phyloP scores from a whole-genome alignment of 2,797 vertebrate genomes.

The Acanthis flammea region DNA sequence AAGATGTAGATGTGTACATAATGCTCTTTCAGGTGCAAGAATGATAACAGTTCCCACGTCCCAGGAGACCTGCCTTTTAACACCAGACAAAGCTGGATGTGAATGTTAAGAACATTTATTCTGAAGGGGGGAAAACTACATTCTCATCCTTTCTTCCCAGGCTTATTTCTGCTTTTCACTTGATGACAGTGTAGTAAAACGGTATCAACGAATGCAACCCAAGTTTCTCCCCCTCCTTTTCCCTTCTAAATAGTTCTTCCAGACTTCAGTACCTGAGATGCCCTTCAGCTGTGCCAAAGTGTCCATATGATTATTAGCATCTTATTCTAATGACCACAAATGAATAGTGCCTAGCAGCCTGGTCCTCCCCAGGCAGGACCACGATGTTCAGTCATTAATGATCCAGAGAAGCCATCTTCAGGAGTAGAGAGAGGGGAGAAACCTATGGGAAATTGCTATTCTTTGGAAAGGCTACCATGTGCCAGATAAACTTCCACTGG shows the following conservation, averaged over 20 bases:
- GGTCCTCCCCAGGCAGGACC: background rate
- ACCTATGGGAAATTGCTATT: background rate
- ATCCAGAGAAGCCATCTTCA: background rate
- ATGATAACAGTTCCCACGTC: constrained; percentile 32
- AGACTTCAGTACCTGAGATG: background rate
- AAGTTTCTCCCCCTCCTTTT: background rate
- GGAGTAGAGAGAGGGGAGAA: background rate
- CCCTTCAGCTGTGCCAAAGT: background rate
- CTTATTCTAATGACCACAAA: background rate
- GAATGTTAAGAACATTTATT: background rate
- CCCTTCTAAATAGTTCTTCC: background rate
- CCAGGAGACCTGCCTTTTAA: background rate
- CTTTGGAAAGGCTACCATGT: background rate
- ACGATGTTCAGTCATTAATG: background rate
- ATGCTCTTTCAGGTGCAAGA: constrained; percentile 41
- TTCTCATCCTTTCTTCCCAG: background rate
- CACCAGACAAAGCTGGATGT: background rate
- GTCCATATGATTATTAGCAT: background rate
- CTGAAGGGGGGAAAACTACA: background rate
- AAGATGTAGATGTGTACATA: constrained; percentile 25
- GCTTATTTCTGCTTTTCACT: background rate
- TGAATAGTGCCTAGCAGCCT: background rate
- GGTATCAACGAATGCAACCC: background rate
- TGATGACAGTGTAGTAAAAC: background rate
- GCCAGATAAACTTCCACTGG: background rate